A percentile compares a stretch with the other conserved stretches of the same genome.
These are phyloP conservation scores for Pterobdella sp. DNA, from an alignment of 2,888 invertebrate genomes.

Conservation along the genomic window DNA sequence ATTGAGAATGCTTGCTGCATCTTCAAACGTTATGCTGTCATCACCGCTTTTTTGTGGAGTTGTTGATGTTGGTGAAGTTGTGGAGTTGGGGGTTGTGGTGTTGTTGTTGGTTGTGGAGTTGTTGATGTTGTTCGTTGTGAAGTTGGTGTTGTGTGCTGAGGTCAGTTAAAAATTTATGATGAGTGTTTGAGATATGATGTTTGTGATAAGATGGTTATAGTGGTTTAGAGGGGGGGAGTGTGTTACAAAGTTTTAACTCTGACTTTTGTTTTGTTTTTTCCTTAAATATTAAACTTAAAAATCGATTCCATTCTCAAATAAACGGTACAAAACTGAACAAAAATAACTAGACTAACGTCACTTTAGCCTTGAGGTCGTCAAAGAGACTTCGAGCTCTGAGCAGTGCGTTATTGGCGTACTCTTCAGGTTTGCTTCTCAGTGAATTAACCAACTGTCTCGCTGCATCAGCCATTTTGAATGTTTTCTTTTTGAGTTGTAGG, in stretches of 20 bases:
- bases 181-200: not conserved
- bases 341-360: constrained; percentile 16
- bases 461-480: constrained; percentile 25
- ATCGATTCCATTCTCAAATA: not conserved
- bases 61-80: constrained; percentile 16
- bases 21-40: constrained; percentile 35
- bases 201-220: not conserved
- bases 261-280: not conserved
- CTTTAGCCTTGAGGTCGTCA: constrained; percentile 28
- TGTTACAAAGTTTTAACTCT: not conserved
- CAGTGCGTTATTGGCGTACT: constrained; percentile 19
- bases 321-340: not conserved
- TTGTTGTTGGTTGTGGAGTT: not conserved
- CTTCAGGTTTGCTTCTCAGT: constrained; percentile 22
- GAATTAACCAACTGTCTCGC: constrained; percentile 22
- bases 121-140: not conserved
- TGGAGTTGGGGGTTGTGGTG: not conserved
- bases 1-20: constrained; percentile 33
- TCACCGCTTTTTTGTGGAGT: constrained; percentile 17
- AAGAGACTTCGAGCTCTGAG: constrained; percentile 17
- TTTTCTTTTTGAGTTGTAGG: too few species aligned
- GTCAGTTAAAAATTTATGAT: not conserved
- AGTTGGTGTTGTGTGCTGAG: not conserved
- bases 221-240: not conserved
- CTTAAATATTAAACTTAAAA: not conserved